A percentile compares a stretch with the other conserved stretches of the same genome.
Conservation (phyloP, 2,113 vertebrate genomes). For the Hydropotes inermis region DNA sequence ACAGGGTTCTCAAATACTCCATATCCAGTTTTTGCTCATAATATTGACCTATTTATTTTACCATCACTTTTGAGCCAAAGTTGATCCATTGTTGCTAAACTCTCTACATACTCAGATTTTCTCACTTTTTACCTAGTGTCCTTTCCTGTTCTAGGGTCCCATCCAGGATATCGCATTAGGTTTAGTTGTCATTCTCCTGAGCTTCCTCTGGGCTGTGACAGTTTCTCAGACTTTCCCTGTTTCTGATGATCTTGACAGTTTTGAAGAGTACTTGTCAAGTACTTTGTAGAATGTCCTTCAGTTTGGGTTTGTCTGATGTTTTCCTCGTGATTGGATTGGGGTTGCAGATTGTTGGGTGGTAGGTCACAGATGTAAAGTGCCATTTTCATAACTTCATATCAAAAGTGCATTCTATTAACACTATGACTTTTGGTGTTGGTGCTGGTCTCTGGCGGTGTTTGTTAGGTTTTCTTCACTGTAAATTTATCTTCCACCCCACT, state of each 20-base stretch:
- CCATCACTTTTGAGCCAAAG: neutral
- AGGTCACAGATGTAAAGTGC: neutral
- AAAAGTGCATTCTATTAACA: rapidly evolving
- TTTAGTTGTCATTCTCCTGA: neutral
- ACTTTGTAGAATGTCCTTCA: neutral
- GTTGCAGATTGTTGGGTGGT: neutral
- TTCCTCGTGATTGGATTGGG: neutral
- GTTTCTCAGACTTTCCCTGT: neutral
- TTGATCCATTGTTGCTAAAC: neutral
- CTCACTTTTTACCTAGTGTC: neutral
- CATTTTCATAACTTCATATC: neutral
- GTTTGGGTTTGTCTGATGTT: neutral
- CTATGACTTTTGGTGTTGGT: neutral
- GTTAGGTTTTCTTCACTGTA: neutral
- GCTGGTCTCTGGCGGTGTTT: neutral
- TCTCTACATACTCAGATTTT: neutral
- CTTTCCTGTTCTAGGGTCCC: neutral
- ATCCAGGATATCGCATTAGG: neutral
- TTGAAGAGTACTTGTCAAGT: neutral
- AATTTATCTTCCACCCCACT: too few relatives aligned
- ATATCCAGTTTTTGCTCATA: neutral
- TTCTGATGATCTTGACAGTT: neutral
- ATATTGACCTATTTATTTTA: neutral
- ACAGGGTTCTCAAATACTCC: neutral
- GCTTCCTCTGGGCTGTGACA: neutral